These are phyloP conservation scores for Anoplolepis gracilipes DNA, from an alignment of 1,140 invertebrate species.

Conservation along the genomic window DNA sequence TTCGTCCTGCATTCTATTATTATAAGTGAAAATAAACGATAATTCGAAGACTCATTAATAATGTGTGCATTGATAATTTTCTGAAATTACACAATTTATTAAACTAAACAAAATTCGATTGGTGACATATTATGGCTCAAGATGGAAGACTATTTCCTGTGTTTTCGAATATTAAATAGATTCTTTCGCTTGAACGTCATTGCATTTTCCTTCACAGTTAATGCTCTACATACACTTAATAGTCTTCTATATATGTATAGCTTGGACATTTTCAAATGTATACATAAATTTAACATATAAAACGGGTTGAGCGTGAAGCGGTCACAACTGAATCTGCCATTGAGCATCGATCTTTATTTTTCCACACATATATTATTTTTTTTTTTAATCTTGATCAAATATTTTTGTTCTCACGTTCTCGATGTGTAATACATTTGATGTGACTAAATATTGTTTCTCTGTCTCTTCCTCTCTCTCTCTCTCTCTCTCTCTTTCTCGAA, in stretches of 20 bases:
- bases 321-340: not conserved
- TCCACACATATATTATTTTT: no score
- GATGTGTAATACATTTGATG: constrained; percentile 1
- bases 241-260: not conserved
- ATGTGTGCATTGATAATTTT: not conserved
- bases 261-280: not conserved
- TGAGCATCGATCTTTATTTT: not conserved
- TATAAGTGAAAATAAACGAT: constrained; percentile 31
- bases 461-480: no score
- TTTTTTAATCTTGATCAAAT: not conserved
- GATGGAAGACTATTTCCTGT: constrained; percentile 47
- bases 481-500: no score
- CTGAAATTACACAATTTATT: constrained; percentile 54
- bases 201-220: constrained; percentile 5
- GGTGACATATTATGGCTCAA: constrained; percentile 1
- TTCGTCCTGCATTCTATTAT: constrained; percentile 21
- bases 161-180: constrained; percentile 8
- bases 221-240: constrained; percentile 16
- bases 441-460: constrained; percentile 25
- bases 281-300: constrained; percentile 52
- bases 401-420: not conserved
- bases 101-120: constrained; percentile 37
- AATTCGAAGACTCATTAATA: constrained; percentile 20
- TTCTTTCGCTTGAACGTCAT: constrained; percentile 4
- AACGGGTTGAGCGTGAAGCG: not conserved